These are phyloP conservation scores for Onychostoma macrolepis DNA, from an alignment of 2,113 vertebrate genomes.

Conservation along the genomic window DNA sequence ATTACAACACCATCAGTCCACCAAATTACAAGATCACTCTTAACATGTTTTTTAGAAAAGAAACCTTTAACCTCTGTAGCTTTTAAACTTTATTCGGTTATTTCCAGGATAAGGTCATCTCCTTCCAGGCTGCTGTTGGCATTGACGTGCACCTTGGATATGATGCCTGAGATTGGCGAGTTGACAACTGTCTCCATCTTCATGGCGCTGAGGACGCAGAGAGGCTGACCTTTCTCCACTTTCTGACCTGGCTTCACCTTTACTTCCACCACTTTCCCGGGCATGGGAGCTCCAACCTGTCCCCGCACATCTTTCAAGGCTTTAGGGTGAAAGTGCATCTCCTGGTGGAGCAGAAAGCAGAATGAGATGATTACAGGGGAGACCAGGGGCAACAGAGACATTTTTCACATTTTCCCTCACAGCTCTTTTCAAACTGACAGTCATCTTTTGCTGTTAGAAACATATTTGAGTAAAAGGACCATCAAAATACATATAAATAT, in stretches of 20 bases:
- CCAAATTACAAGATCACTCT: not conserved
- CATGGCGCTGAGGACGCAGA: slow-evolving; percentile 93
- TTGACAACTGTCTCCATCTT: slow-evolving; percentile 97
- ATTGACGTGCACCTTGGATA: slow-evolving; percentile 79
- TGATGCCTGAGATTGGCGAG: slow-evolving; percentile 82
- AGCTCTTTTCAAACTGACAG: not conserved
- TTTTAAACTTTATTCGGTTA: slow-evolving; percentile 69
- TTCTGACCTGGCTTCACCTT: slow-evolving; percentile 79
- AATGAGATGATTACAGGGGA: not conserved
- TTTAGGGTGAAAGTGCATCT: slow-evolving; percentile 96
- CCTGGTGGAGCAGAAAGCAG: slow-evolving; percentile 69
- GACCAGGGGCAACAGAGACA: not conserved
- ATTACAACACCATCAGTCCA: not conserved
- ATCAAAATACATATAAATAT: not conserved
- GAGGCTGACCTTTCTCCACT: slow-evolving; percentile 86
- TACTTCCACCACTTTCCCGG: slow-evolving; percentile 92
- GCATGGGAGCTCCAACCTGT: slow-evolving; percentile 94
- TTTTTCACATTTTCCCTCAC: not conserved
- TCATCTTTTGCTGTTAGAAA: not conserved
- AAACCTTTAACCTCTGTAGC: slow-evolving; percentile 40
- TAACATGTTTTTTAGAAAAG: slow-evolving; percentile 48
- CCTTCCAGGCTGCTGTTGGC: slow-evolving; percentile 85
- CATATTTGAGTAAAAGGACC: not conserved
- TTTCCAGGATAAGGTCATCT: slow-evolving; percentile 91
- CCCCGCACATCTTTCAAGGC: slow-evolving; percentile 89